These are phyloP conservation scores for Echinarachnius parma DNA, from an alignment of 53 echinoderm and acorn worm species.

Conservation along the genomic window DNA sequence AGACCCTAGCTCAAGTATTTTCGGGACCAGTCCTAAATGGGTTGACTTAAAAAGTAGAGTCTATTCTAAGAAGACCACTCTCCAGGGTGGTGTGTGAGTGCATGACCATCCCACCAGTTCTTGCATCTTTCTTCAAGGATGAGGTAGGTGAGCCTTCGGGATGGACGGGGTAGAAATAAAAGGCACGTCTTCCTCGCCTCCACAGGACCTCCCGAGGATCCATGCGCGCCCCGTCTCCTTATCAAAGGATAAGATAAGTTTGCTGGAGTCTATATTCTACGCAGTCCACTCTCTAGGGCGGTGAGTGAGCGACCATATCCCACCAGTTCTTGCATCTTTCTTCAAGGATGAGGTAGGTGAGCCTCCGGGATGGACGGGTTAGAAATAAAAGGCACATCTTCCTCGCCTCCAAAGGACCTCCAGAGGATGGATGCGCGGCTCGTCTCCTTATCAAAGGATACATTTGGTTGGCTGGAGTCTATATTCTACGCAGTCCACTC, in stretches of 20 bases:
- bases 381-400: conserved; percentile 70
- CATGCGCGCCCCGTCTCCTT: conserved; percentile 53
- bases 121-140: conserved; percentile 46
- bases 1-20: too few relatives aligned
- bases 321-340: conserved; percentile 55
- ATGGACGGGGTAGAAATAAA: conserved; percentile 83
- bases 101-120: conserved; percentile 65
- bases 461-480: conserved; percentile 26
- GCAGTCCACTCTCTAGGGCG: conserved; percentile 78
- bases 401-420: conserved; percentile 40
- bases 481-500: conserved; percentile 75
- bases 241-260: too few relatives aligned
- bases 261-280: too few relatives aligned
- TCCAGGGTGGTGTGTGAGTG: too few relatives aligned
- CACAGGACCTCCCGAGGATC: conserved; percentile 45
- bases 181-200: conserved; percentile 49
- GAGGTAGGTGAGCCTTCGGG: conserved; percentile 80
- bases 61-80: too few relatives aligned
- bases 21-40: too few relatives aligned
- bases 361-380: conserved; percentile 77
- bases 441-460: conserved; percentile 49
- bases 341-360: conserved; percentile 61
- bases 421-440: conserved; percentile 56
- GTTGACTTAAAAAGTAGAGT: too few relatives aligned
- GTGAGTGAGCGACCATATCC: conserved; percentile 67